A percentile compares a stretch with the other conserved stretches of the same genome.
These are phyloP conservation scores for Patiria miniata DNA, from an alignment of 35 echinoderm and acorn worm genomes.

Conservation along the genomic window DNA sequence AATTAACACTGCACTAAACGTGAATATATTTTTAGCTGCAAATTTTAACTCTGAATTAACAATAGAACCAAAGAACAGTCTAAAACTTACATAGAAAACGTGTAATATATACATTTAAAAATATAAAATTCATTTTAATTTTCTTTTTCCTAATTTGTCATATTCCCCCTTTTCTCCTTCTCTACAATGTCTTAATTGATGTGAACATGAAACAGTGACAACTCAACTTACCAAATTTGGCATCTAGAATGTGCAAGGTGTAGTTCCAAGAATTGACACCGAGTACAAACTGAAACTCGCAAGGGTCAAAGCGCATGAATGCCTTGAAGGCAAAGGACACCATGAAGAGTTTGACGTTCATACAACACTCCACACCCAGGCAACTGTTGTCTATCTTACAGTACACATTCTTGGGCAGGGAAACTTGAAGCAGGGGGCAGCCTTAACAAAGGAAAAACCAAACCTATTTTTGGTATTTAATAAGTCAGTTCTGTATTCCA, in stretches of 20 bases:
- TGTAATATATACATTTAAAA: neutral
- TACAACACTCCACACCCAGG: slow-evolving; percentile 35
- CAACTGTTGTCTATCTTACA: slow-evolving; percentile 17
- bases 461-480: too few species aligned
- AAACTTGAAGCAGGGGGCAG: slow-evolving; percentile 5
- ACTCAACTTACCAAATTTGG: slow-evolving; percentile 21
- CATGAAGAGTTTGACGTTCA: slow-evolving; percentile 34
- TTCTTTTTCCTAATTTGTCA: too few species aligned
- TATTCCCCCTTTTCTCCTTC: neutral
- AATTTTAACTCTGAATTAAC: too few species aligned
- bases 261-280: slow-evolving; percentile 21
- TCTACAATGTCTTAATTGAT: too few species aligned
- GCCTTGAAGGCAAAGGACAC: slow-evolving; percentile 7
- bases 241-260: neutral
- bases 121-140: too few species aligned
- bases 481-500: too few species aligned
- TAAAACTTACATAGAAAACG: neutral
- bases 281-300: slow-evolving; percentile 17
- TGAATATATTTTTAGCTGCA: neutral
- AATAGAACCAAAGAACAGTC: neutral
- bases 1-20: neutral
- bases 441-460: neutral
- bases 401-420: slow-evolving; percentile 27
- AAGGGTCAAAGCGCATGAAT: slow-evolving; percentile 18
- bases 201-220: neutral